These are phyloP conservation scores for Lathronympha strigana DNA, from an alignment of 2,888 invertebrate genomes.

Conservation along the genomic window DNA sequence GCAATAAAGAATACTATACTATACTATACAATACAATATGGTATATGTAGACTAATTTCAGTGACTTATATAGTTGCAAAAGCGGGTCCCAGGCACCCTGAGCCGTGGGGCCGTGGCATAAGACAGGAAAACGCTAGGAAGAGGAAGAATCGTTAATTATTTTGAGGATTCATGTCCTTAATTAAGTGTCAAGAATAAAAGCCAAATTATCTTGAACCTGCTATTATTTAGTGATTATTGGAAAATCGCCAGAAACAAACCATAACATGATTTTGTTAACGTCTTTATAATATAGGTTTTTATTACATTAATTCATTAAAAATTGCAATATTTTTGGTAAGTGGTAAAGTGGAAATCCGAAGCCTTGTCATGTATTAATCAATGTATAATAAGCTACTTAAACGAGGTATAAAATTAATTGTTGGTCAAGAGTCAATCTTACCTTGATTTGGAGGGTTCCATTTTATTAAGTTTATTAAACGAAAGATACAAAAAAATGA, in stretches of 20 bases:
- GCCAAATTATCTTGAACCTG: neutral
- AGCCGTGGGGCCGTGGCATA: too few species aligned
- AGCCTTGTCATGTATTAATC: neutral
- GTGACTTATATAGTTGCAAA: too few species aligned
- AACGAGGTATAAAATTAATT: neutral
- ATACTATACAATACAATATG: too few species aligned
- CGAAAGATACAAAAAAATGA: too few species aligned
- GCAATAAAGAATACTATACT: too few species aligned
- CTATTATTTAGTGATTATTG: neutral
- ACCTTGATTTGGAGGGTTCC: neutral
- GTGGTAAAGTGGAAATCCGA: neutral
- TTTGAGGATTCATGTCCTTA: neutral
- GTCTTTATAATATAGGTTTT: too few species aligned
- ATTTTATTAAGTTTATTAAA: neutral
- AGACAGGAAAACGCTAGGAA: too few species aligned
- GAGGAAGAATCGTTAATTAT: too few species aligned
- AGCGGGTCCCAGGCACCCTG: too few species aligned
- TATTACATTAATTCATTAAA: neutral
- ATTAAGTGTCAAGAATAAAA: neutral
- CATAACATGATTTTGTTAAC: too few species aligned
- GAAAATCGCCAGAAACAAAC: neutral
- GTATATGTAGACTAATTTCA: too few species aligned
- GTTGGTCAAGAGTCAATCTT: neutral
- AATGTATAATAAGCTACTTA: neutral
- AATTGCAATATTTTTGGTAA: neutral